Base-by-base conservation (phyloP, 1,140 invertebrate species). In the Wasmannia auropunctata region DNA sequence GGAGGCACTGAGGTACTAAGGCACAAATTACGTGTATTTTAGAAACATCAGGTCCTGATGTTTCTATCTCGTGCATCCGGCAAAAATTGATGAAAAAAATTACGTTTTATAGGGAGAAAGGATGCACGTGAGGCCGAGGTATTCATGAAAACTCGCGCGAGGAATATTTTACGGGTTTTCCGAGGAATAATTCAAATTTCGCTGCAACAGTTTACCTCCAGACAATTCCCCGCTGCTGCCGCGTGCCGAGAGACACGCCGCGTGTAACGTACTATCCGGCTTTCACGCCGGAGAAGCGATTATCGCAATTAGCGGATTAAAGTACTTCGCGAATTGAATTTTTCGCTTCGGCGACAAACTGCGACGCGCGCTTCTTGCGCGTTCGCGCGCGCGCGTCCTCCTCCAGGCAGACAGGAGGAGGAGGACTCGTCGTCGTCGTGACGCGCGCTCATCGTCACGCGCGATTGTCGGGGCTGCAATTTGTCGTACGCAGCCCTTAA, bases 291-390 rank as follows among this genome's bases (percentile, higher is more conserved):
- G 14, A 19, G 54, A 81, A 81, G 37, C 31, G 49, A 81, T 81
- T 81, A 72, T 83, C 28, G 67, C 79, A 60, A 83, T 83, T 83
- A 83, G 40, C 37, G 54, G 19, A 83, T 81, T 81, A 81, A 83
- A 74, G 54, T 83, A 60, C 51, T 83, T 43, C 10, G 51, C n/a
- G 51, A 81, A 81, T 81, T 81, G 37, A 81, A 81, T 81, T 72
- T 72, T 25, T 79, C 76, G 43, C 31, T 25, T 22, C 43, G 22
- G 6, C 65, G 65, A 51, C 43, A 31, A 80, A 80, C 63, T 80
- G 63, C 77, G 14, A 69, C n/a, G 25, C 28, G 16, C 6, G 8
- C 25, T 51, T 74, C 67, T 83, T 65, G 28, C 28, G 43, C 58
- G 56, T 69, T 16, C 77, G 63, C 22, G 62, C 49, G 63, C 7